Evolutionary conservation across 2,113 vertebrate genomes (phyloP).

Genomic region (Rhinichthys klamathensis): DNA sequence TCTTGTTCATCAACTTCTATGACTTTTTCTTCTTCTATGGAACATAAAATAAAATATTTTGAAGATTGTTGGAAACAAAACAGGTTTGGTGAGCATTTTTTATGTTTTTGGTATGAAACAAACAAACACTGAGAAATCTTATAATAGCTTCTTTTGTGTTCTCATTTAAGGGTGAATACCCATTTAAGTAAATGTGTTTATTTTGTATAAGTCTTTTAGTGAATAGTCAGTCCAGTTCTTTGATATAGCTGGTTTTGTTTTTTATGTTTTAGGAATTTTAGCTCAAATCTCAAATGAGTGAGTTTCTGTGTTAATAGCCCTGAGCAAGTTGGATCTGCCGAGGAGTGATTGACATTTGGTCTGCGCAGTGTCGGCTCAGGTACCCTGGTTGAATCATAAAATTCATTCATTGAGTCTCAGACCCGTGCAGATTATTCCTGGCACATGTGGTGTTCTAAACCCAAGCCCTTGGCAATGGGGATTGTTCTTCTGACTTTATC

Average conservation of each 20-base stretch:
- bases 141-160: no score
- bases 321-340: constrained; percentile 31
- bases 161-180: no score
- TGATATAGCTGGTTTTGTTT: not conserved
- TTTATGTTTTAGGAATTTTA: not conserved
- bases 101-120: no score
- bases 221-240: not conserved
- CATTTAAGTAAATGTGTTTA: no score
- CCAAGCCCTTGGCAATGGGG: not conserved
- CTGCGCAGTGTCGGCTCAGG: not conserved
- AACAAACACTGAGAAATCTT: no score
- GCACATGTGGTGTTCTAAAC: constrained; percentile 21
- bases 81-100: not conserved
- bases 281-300: constrained; percentile 3
- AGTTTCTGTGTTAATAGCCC: constrained; percentile 30
- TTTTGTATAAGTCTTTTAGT: not conserved
- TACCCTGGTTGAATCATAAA: constrained; percentile 29
- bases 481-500: constrained; percentile 6
- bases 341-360: constrained; percentile 37
- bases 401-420: constrained; percentile 27
- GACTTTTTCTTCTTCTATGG: not conserved
- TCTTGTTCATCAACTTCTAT: not conserved
- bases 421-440: constrained; percentile 5
- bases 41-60: not conserved
- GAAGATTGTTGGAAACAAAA: not conserved